Percentiles rank a stretch among this genome's conserved stretches.
Conservation (phyloP, 2,888 invertebrate genomes). For the Sesia apiformis region DNA sequence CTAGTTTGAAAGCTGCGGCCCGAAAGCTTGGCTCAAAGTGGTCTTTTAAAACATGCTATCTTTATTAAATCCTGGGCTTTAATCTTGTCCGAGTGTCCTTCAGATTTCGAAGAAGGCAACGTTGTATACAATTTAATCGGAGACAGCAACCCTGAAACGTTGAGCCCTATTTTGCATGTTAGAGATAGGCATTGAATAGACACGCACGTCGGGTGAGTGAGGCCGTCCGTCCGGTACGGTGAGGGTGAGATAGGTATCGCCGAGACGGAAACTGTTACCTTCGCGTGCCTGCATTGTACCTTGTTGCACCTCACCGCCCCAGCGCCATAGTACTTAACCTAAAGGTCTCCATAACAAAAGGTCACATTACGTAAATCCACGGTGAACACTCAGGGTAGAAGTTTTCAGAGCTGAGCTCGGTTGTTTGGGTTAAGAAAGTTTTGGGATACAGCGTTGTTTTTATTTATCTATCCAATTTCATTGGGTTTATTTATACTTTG, state of each 20-base stretch:
- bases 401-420: background rate
- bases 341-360: constrained; percentile 31
- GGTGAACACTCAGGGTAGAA: background rate
- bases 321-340: constrained; percentile 14
- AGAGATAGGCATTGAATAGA: constrained; percentile 5
- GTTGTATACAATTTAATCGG: background rate
- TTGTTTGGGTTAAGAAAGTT: background rate
- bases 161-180: constrained; percentile 2
- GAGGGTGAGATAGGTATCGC: constrained; percentile 17
- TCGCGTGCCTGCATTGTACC: constrained; percentile 22
- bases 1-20: background rate
- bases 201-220: background rate
- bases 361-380: constrained; percentile 30
- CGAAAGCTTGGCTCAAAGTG: background rate
- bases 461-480: background rate
- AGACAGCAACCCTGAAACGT: background rate
- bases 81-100: background rate
- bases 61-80: background rate
- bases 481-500: too few species aligned
- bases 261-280: constrained; percentile 22
- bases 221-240: constrained; percentile 2
- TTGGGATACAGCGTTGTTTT: background rate
- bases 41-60: background rate
- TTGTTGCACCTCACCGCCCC: constrained; percentile 23
- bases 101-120: background rate